Conservation (phyloP, 2,888 invertebrate species). For the Torymus aiolomorphi region DNA sequence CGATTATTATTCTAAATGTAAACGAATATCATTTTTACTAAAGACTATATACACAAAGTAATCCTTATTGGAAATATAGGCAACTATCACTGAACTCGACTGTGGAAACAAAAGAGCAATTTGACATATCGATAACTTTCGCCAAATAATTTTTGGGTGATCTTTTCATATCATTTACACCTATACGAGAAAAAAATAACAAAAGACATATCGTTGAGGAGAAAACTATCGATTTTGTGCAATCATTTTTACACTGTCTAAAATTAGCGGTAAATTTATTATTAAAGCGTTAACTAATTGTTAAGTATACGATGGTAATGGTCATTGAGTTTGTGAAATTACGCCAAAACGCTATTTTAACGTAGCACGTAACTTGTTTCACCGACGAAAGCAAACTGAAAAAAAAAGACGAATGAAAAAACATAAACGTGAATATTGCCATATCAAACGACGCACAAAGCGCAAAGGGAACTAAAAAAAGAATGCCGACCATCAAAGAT, state of each 20-base stretch:
- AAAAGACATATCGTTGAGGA: constrained; percentile 36
- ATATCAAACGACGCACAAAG: constrained; percentile 17
- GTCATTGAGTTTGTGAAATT: constrained; percentile 24
- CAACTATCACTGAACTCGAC: constrained; percentile 5
- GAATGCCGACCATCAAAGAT: not conserved
- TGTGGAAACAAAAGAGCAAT: constrained; percentile 41
- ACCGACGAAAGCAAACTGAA: not conserved
- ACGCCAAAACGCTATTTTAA: not conserved
- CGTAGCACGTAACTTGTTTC: not conserved
- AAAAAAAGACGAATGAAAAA: not conserved
- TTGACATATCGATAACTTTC: constrained; percentile 42
- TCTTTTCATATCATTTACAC: constrained; percentile 43
- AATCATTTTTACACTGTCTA: constrained; percentile 37
- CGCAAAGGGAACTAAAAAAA: not conserved
- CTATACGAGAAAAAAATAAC: not conserved
- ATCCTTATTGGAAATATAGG: too few relatives aligned
- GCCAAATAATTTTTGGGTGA: constrained; percentile 32
- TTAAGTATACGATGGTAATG: constrained; percentile 29
- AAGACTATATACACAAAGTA: too few relatives aligned
- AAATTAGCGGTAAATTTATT: constrained; percentile 21
- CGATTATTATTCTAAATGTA: constrained; percentile 24
- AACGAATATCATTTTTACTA: not conserved
- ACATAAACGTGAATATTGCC: not conserved
- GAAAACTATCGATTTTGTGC: constrained; percentile 32
- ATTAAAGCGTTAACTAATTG: constrained; percentile 43